Conservation (phyloP, 2,113 vertebrate genomes). For the Cebus imitator region DNA sequence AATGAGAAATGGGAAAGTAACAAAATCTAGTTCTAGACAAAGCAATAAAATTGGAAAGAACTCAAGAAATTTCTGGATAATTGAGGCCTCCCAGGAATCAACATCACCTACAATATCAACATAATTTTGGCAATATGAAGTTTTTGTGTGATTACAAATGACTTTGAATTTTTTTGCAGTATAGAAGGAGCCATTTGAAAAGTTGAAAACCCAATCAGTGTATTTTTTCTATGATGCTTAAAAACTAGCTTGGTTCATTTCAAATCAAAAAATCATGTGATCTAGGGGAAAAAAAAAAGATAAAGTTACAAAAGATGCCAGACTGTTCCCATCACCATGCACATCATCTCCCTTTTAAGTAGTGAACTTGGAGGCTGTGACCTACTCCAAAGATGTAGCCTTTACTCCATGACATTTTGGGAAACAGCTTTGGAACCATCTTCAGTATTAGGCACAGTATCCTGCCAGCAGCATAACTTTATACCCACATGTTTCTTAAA, state of each 20-base stretch:
- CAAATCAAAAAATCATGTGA: slow-evolving; percentile 48
- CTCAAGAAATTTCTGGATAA: slow-evolving; percentile 35
- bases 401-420: neutral
- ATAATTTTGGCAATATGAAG: slow-evolving; percentile 49
- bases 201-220: slow-evolving; percentile 58
- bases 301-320: neutral
- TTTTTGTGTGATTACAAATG: slow-evolving; percentile 44
- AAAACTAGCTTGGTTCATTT: slow-evolving; percentile 47
- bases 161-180: slow-evolving; percentile 37
- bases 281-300: neutral
- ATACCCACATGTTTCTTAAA: neutral
- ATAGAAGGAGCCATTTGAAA: slow-evolving; percentile 41
- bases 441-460: neutral
- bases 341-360: neutral
- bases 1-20: slow-evolving; percentile 2
- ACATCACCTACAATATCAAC: neutral
- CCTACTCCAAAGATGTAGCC: neutral
- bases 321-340: neutral
- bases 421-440: neutral
- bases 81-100: neutral
- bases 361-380: neutral
- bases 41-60: slow-evolving; percentile 16
- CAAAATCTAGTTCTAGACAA: slow-evolving; percentile 46
- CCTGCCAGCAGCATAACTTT: neutral
- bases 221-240: slow-evolving; percentile 41